Conservation (phyloP, 2,113 vertebrate species). For the Malurus cyaneus region DNA sequence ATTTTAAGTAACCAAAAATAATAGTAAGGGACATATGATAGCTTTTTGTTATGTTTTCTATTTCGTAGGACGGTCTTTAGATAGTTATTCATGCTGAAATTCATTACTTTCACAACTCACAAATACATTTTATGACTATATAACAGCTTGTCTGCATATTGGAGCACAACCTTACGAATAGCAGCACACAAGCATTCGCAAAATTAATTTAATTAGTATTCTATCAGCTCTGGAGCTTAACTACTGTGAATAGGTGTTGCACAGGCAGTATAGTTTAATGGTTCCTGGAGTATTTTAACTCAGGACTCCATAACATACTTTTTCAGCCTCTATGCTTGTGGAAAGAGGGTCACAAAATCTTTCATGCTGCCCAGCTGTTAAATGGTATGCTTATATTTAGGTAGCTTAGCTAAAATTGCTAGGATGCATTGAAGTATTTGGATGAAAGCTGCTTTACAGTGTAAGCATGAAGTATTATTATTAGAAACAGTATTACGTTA, state of each 20-base stretch:
- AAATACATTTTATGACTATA: constrained; percentile 57
- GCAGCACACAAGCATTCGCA: constrained; percentile 15
- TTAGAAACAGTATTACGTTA: constrained; percentile 22
- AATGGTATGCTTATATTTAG: not conserved
- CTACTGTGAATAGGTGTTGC: constrained; percentile 54
- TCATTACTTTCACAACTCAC: constrained; percentile 41
- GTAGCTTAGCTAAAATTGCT: constrained; percentile 13
- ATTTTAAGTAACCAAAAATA: constrained; percentile 64
- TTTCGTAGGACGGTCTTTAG: constrained; percentile 35
- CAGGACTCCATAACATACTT: not conserved
- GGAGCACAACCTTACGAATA: constrained; percentile 46
- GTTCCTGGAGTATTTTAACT: constrained; percentile 1
- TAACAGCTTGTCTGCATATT: constrained; percentile 60
- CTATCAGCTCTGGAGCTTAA: constrained; percentile 32
- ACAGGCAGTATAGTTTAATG: constrained; percentile 38
- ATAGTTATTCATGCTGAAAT: constrained; percentile 50
- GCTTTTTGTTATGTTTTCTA: constrained; percentile 53
- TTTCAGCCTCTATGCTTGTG: not conserved
- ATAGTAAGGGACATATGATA: constrained; percentile 56
- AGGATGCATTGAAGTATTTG: not conserved
- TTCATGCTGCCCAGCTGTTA: constrained; percentile 12
- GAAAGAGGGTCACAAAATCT: not conserved
- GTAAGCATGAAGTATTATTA: not conserved
- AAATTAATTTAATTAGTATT: constrained; percentile 63
- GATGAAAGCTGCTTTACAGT: constrained; percentile 9